phyloP scores from a whole-genome alignment of 2,888 invertebrate genomes.

The Torymus auratus region DNA sequence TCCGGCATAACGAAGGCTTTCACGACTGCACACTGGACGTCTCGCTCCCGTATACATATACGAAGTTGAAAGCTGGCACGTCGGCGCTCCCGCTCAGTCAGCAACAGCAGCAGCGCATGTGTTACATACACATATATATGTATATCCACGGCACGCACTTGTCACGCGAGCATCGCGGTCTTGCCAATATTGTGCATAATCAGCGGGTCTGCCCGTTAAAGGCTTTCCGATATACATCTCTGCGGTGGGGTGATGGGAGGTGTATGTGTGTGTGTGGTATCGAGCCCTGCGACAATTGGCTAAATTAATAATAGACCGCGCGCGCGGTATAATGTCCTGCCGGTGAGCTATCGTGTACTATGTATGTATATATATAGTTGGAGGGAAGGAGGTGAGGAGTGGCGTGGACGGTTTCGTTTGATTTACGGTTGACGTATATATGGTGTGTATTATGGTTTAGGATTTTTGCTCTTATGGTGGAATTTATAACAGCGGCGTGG shows the following conservation, averaged over 20 bases:
- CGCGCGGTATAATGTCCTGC: background rate
- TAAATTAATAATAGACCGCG: conserved; percentile 48
- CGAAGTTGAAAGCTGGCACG: conserved; percentile 19
- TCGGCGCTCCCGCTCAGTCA: conserved; percentile 19
- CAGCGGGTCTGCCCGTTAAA: conserved; percentile 35
- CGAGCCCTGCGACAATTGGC: conserved; percentile 34
- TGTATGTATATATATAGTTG: no score
- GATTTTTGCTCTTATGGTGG: no score
- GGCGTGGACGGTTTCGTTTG: no score
- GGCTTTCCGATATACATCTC: conserved; percentile 22
- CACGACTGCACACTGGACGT: background rate
- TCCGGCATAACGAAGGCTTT: conserved; percentile 37
- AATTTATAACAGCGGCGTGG: no score
- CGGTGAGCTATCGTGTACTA: no score
- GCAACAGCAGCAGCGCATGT: background rate
- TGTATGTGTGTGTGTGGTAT: background rate
- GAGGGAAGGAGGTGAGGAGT: no score
- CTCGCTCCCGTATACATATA: background rate
- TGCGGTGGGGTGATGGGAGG: background rate
- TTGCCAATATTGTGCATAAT: conserved; percentile 53
- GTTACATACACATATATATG: no score
- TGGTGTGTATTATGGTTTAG: no score
- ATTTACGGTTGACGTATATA: no score
- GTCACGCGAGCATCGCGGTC: conserved; percentile 16
- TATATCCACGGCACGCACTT: conserved; percentile 1